Evolutionary conservation across 2,888 invertebrate genomes (phyloP), one percentile per base, ranked within the genome.

Genomic region (Nemapogon koenigi): DNA sequence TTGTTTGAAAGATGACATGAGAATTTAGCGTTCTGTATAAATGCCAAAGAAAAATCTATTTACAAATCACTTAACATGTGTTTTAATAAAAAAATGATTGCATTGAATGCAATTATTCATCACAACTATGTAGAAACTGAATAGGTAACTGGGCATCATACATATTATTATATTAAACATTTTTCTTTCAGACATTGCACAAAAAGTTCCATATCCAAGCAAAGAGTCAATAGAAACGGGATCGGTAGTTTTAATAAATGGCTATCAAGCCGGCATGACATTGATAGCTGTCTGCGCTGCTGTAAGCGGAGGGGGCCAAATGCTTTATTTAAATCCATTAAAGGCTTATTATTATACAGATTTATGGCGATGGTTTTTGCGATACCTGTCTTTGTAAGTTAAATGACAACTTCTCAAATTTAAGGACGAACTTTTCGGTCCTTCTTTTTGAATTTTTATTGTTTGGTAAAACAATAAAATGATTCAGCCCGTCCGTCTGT

Each of bases 381-480:
- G 68, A 46, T 57, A 67, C 50, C 37, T 66, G 7, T 62, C 59
- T 47, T 48, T 63, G 69, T 68, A 49, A 62, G 68, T 57, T 22
- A n/a, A n/a, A n/a, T n/a, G n/a, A n/a, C n/a, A n/a, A n/a, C n/a
- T n/a, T n/a, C n/a, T n/a, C n/a, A n/a, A n/a, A n/a, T n/a, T n/a
- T n/a, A n/a, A n/a, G n/a, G n/a, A n/a, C n/a, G n/a, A n/a, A n/a
- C n/a, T n/a, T n/a, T n/a, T n/a, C n/a, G n/a, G n/a, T n/a, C n/a
- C n/a, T n/a, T n/a, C n/a, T n/a, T n/a, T n/a, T n/a, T n/a, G n/a
- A n/a, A n/a, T n/a, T n/a, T n/a, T n/a, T n/a, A n/a, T n/a, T n/a
- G n/a, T n/a, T n/a, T n/a, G n/a, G n/a, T n/a, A n/a, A n/a, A n/a
- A n/a, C n/a, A n/a, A n/a, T n/a, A n/a, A n/a, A n/a, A n/a, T n/a